Percentiles rank a stretch among this genome's conserved stretches.
phyloP scores from a whole-genome alignment of 2,113 vertebrate genomes.

The Oncorhynchus clarkii region DNA sequence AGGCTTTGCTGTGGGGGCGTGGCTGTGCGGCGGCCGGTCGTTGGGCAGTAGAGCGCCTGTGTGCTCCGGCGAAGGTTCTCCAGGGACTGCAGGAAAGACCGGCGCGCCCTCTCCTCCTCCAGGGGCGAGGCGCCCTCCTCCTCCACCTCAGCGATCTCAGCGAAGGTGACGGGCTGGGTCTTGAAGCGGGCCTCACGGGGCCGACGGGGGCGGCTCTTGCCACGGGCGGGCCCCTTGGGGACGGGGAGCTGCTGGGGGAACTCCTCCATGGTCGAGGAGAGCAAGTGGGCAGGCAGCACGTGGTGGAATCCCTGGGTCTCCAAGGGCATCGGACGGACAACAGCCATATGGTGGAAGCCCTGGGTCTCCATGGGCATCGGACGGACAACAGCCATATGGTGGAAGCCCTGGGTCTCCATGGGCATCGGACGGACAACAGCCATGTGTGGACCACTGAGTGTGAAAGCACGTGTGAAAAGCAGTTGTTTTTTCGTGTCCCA shows the following conservation, averaged over 20 bases:
- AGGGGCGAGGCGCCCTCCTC: conserved; percentile 91
- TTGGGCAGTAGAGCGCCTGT: conserved; percentile 80
- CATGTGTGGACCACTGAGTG: not conserved
- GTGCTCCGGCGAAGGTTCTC: conserved; percentile 94
- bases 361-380: no score
- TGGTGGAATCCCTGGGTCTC: conserved; percentile 85
- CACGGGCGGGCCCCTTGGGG: conserved; percentile 73
- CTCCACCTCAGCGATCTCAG: conserved; percentile 96
- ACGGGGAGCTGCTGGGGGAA: conserved; percentile 84
- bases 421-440: no score
- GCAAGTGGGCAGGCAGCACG: conserved; percentile 78
- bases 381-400: conserved; percentile 67
- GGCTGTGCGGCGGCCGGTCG: conserved; percentile 63
- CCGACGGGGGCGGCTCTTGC: conserved; percentile 80
- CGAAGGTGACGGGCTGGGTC: conserved; percentile 97
- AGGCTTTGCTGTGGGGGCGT: conserved; percentile 81
- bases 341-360: conserved; percentile 67
- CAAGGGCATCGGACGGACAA: conserved; percentile 72
- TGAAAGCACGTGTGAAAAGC: not conserved
- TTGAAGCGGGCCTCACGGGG: conserved; percentile 92
- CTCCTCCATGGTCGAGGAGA: conserved; percentile 81
- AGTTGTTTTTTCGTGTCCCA: not conserved
- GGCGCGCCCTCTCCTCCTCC: conserved; percentile 92
- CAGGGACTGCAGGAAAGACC: conserved; percentile 94
- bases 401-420: no score